Evolutionary conservation across 1,140 invertebrate genomes (phyloP).

Genomic region (Drosophila ananassae): DNA sequence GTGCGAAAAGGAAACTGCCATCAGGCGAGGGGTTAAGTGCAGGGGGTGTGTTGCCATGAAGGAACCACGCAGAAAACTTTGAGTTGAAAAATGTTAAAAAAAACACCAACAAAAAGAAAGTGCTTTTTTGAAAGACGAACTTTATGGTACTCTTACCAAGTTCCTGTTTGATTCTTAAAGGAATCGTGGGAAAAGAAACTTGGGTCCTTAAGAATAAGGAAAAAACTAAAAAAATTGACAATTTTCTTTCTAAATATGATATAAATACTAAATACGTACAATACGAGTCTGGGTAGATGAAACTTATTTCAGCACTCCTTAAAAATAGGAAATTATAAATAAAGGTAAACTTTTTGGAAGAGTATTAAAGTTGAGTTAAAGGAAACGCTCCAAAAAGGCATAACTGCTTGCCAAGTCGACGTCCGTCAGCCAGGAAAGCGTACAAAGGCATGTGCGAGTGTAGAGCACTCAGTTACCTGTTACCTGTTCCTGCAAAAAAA

Average conservation of each 20-base stretch:
- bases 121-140: slow-evolving; percentile 19
- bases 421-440: slow-evolving; percentile 36
- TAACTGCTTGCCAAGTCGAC: slow-evolving; percentile 42
- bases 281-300: too few relatives aligned
- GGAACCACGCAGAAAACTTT: slow-evolving; percentile 70
- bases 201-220: too few relatives aligned
- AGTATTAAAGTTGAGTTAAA: slow-evolving; percentile 17
- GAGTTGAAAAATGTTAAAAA: slow-evolving; percentile 51
- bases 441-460: slow-evolving; percentile 40
- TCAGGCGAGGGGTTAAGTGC: slow-evolving; percentile 1
- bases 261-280: too few relatives aligned
- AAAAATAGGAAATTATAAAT: neutral
- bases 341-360: neutral
- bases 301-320: too few relatives aligned
- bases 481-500: slow-evolving; percentile 34
- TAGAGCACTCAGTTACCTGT: slow-evolving; percentile 28
- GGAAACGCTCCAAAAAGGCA: slow-evolving; percentile 42
- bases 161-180: too few relatives aligned
- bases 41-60: slow-evolving; percentile 17
- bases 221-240: too few relatives aligned
- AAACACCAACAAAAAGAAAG: slow-evolving; percentile 18
- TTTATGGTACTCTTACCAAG: neutral
- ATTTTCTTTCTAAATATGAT: too few relatives aligned
- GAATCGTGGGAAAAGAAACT: too few relatives aligned
- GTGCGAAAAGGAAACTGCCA: slow-evolving; percentile 26